phyloP scores from a whole-genome alignment of 2,888 invertebrate genomes.

The Ligdia adustata region DNA sequence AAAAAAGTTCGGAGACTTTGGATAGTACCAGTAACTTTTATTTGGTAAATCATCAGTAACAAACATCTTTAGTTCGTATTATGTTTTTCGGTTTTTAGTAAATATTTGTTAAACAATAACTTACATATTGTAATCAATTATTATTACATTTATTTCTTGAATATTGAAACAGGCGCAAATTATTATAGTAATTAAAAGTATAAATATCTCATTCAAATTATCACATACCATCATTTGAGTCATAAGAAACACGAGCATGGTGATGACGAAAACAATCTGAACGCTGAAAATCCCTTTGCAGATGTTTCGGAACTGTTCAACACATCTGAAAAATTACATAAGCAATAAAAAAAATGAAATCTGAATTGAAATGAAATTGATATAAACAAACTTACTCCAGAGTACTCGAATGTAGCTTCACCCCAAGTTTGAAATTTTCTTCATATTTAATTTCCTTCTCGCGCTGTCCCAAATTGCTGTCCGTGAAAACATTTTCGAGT shows the following conservation, averaged over 20 bases:
- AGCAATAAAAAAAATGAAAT: no score
- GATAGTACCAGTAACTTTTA: no score
- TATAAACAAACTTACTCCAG: constrained; percentile 46
- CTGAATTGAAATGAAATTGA: no score
- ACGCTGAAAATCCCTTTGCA: constrained; percentile 48
- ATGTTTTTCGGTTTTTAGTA: no score
- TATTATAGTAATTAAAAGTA: no score
- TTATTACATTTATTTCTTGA: no score
- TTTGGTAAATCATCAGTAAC: no score
- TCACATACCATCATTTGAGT: constrained; percentile 45
- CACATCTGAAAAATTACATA: constrained; percentile 44
- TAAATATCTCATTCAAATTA: neutral
- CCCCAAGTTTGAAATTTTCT: constrained; percentile 51
- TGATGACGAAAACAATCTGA: constrained; percentile 47
- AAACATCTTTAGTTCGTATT: no score
- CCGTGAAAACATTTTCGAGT: constrained; percentile 48
- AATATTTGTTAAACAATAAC: no score
- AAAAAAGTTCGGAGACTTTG: no score
- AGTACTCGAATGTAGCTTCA: constrained; percentile 54
- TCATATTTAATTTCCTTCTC: constrained; percentile 53
- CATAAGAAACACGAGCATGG: constrained; percentile 42
- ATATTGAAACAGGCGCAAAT: no score
- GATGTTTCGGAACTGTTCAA: constrained; percentile 40
- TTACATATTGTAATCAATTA: no score
- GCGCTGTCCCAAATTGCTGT: constrained; percentile 35